Percentiles rank a stretch among this genome's conserved stretches.
phyloP scores from a whole-genome alignment of 1,140 invertebrate genomes.

The Parasteatoda tepidariorum region DNA sequence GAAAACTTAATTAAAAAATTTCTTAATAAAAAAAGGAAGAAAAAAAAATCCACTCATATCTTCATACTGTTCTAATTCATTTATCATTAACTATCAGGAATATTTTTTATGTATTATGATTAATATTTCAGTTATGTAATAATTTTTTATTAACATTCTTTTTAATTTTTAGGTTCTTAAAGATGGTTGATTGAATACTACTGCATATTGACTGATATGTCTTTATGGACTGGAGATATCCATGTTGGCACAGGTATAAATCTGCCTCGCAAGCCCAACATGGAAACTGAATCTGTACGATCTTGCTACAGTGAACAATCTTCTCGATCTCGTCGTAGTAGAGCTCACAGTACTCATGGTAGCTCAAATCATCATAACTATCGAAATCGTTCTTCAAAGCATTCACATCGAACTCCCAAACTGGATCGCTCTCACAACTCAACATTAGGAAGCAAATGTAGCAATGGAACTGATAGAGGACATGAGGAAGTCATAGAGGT shows the following conservation, averaged over 20 bases:
- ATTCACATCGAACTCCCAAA: slow-evolving; percentile 62
- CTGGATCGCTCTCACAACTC: slow-evolving; percentile 65
- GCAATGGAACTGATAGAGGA: slow-evolving; percentile 65
- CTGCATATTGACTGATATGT: slow-evolving; percentile 23
- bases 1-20: no score
- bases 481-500: slow-evolving; percentile 86
- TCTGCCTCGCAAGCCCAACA: slow-evolving; percentile 57
- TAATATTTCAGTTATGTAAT: no score
- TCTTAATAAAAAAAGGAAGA: no score
- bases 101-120: no score
- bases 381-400: slow-evolving; percentile 35
- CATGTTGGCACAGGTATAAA: slow-evolving; percentile 56
- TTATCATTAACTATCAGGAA: no score
- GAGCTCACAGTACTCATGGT: slow-evolving; percentile 57
- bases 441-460: slow-evolving; percentile 64
- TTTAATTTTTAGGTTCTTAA: slow-evolving; percentile 2
- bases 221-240: slow-evolving; percentile 59
- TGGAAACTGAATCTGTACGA: slow-evolving; percentile 63
- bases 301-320: slow-evolving; percentile 63
- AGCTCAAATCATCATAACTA: slow-evolving; percentile 50
- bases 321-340: slow-evolving; percentile 52
- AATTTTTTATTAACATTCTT: no score
- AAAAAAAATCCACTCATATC: no score
- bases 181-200: not conserved
- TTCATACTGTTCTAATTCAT: no score